Conservation (phyloP, 2,888 invertebrate genomes). For the Trichopoda pennipes region DNA sequence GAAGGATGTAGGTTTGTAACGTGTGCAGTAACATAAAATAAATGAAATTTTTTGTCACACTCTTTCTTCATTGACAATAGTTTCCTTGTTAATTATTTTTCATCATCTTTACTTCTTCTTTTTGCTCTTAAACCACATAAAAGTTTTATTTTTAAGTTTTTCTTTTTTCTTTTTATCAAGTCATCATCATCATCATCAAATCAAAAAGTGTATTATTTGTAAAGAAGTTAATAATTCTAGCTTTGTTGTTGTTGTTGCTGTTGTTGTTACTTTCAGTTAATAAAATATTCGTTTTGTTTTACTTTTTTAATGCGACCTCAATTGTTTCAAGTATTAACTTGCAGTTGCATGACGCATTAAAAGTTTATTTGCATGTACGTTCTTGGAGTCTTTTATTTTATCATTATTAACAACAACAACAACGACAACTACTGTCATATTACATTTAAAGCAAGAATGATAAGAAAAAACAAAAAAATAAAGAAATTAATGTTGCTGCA, state of each 20-base stretch:
- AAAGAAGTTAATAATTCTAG: not conserved
- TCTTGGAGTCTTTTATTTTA: not conserved
- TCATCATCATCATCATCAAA: no score
- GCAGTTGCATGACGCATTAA: no score
- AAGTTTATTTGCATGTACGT: not conserved
- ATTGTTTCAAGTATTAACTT: not conserved
- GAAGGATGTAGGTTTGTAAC: no score
- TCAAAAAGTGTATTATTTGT: not conserved
- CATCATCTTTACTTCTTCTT: not conserved
- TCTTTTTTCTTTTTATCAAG: not conserved
- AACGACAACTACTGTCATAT: not conserved
- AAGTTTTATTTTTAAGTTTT: not conserved
- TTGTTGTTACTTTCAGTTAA: not conserved
- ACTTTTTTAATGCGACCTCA: not conserved
- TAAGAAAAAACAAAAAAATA: not conserved
- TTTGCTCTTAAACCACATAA: not conserved
- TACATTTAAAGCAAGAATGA: not conserved
- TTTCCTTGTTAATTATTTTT: no score
- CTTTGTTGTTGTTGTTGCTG: not conserved
- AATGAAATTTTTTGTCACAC: no score
- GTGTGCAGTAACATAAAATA: no score
- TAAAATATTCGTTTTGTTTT: not conserved
- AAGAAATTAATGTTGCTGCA: conserved; percentile 28
- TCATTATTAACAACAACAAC: not conserved
- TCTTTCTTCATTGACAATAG: no score